These are phyloP conservation scores for Etheostoma nigrum DNA, from an alignment of 2,797 vertebrate genomes.

Conservation along the genomic window DNA sequence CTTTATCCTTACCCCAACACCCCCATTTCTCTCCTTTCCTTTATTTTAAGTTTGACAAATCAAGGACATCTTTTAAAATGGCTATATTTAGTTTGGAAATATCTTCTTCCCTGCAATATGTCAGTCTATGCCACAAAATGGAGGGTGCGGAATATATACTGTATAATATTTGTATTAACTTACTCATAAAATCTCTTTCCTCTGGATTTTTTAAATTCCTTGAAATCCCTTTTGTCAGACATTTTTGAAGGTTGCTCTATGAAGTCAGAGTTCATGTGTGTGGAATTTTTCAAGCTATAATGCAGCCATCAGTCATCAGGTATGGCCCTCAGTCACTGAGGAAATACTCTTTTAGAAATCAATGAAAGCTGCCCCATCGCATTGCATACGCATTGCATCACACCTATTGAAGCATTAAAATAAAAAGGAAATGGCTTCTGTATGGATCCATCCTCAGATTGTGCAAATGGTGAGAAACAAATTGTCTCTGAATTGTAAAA, in stretches of 20 bases:
- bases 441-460: constrained; percentile 11
- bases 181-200: not conserved
- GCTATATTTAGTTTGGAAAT: not conserved
- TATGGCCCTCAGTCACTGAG: constrained; percentile 19
- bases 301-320: constrained; percentile 13
- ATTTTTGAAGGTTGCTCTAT: constrained; percentile 28
- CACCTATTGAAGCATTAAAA: constrained; percentile 41
- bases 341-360: constrained; percentile 35
- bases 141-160: not conserved
- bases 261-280: not conserved
- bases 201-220: not conserved
- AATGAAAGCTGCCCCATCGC: not conserved
- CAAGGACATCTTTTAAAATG: not conserved
- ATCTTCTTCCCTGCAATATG: constrained; percentile 2
- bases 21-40: not conserved
- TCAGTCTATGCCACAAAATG: not conserved
- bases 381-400: constrained; percentile 64
- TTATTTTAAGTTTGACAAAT: constrained; percentile 1
- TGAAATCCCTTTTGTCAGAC: not conserved
- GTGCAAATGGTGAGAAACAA: constrained; percentile 19
- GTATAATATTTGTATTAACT: too few relatives aligned
- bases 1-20: not conserved
- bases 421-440: constrained; percentile 12
- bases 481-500: not conserved
- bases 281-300: not conserved